A percentile compares a stretch with the other conserved stretches of the same genome.
Conservation (phyloP, 1,140 invertebrate species). For the Holcopasites calliopsidis region DNA sequence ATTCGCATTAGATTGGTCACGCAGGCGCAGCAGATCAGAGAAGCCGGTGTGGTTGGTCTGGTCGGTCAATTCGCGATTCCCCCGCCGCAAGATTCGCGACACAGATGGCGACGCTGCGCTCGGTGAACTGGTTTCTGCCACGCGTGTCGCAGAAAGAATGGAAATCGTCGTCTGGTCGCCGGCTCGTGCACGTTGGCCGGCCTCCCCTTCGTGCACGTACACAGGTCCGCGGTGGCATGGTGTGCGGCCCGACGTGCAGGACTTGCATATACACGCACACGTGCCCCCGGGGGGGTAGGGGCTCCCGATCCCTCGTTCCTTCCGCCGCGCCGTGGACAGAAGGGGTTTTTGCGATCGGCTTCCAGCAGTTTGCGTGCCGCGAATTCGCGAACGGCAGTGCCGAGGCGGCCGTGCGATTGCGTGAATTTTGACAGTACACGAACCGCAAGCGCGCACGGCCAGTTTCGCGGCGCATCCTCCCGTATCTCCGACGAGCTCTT, state of each 20-base stretch:
- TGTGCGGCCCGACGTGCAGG: constrained; percentile 6
- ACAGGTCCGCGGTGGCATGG: not conserved
- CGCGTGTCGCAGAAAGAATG: constrained; percentile 24
- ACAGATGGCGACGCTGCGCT: constrained; percentile 46
- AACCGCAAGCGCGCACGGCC: constrained; percentile 1
- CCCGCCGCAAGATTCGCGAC: not conserved
- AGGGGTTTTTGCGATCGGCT: constrained; percentile 30
- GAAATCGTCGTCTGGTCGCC: constrained; percentile 37
- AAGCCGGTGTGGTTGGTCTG: not conserved
- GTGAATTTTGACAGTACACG: not conserved
- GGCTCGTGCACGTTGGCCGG: constrained; percentile 17
- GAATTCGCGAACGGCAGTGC: constrained; percentile 44
- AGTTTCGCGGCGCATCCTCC: too few relatives aligned
- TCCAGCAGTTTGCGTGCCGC: constrained; percentile 16
- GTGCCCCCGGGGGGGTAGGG: not conserved
- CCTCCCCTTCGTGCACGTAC: constrained; percentile 15
- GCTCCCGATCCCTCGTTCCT: constrained; percentile 23
- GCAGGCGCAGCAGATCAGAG: not conserved
- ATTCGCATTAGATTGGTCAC: not conserved
- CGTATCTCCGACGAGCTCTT: too few relatives aligned
- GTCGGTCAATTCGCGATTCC: constrained; percentile 40
- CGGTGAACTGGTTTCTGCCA: not conserved
- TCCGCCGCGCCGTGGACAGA: constrained; percentile 25
- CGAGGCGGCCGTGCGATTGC: not conserved
- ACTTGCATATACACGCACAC: not conserved